Conservation (phyloP, 2,797 vertebrate genomes). For the Linurgus olivaceus region DNA sequence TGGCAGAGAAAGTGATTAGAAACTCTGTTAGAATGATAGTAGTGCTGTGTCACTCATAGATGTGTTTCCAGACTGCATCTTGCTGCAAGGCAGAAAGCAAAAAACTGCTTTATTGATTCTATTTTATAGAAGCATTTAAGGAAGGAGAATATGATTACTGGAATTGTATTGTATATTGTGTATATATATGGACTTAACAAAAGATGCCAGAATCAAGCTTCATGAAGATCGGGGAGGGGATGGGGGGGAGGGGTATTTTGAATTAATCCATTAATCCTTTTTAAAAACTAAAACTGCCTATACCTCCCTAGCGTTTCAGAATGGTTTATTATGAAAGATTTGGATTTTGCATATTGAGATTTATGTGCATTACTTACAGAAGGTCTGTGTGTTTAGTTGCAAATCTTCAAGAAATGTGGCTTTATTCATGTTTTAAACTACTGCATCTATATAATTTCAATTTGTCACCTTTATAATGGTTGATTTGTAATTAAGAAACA, state of each 20-base stretch:
- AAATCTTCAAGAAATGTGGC: background rate
- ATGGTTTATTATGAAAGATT: background rate
- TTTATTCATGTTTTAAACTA: background rate
- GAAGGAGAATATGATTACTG: background rate
- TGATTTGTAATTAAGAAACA: background rate
- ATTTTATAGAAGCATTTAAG: background rate
- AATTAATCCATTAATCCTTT: background rate
- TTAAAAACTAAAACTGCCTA: background rate
- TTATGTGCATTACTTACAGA: background rate
- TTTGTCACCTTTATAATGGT: background rate
- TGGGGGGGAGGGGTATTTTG: rapidly evolving
- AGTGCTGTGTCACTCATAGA: background rate
- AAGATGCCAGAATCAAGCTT: background rate
- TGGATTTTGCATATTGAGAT: background rate
- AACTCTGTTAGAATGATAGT: background rate
- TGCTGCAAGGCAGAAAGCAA: background rate
- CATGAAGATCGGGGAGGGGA: rapidly evolving
- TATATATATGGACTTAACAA: background rate
- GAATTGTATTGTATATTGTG: background rate
- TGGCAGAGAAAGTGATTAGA: background rate
- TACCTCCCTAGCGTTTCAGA: background rate
- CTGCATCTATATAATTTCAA: background rate
- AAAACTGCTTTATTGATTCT: background rate
- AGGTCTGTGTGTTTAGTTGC: background rate
- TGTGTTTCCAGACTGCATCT: background rate